phyloP scores from a whole-genome alignment of 2,113 vertebrate species.

The Phylloscopus trochiloides region DNA sequence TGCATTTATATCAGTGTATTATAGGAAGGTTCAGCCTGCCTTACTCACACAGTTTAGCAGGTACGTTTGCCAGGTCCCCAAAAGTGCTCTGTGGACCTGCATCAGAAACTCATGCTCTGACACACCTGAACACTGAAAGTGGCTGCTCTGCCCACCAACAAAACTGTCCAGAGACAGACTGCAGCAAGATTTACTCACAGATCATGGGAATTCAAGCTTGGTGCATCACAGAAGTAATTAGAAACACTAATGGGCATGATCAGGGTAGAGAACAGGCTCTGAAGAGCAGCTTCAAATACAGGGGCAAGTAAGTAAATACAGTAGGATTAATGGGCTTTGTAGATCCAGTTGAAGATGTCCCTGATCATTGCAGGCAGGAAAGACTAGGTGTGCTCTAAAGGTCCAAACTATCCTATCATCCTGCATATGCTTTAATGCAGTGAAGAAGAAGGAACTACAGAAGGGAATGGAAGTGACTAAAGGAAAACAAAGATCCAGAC shows the following conservation, averaged over 20 bases:
- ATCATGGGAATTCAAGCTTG: background rate
- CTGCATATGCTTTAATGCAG: background rate
- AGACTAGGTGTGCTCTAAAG: background rate
- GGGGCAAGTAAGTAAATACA: background rate
- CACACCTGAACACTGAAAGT: background rate
- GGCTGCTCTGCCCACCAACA: background rate
- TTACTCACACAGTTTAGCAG: background rate
- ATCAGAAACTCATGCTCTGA: background rate
- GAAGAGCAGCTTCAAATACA: background rate
- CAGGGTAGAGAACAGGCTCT: background rate
- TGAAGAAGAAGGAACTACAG: background rate
- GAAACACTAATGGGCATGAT: background rate
- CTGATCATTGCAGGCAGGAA: background rate
- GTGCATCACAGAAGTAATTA: background rate
- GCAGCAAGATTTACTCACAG: background rate
- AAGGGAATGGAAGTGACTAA: background rate
- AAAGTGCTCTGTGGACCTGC: background rate
- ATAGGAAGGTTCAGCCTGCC: background rate
- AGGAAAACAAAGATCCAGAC: background rate
- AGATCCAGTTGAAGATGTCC: background rate
- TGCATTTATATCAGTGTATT: background rate
- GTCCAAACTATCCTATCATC: background rate
- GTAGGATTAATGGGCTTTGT: background rate
- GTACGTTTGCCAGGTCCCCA: background rate
- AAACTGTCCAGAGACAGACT: background rate